Evolutionary conservation across 2,113 vertebrate genomes (phyloP), one percentile per base, ranked within the genome.

Genomic region (Clarias batrachus): DNA sequence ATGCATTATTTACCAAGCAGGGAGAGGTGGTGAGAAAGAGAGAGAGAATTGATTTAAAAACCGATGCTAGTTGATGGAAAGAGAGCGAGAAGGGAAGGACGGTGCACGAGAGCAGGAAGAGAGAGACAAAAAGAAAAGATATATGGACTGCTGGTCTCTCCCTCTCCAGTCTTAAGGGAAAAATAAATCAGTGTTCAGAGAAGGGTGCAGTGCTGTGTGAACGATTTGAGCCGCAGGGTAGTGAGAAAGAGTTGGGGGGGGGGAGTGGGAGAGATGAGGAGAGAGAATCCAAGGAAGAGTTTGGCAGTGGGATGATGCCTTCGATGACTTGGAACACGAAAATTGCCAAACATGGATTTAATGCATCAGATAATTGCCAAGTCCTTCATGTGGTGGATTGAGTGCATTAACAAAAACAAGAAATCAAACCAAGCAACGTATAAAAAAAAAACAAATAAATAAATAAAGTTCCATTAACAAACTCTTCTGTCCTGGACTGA

Each of bases 71-170:
- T 57, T 83, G 76, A 85, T 76, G 52, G 23, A 89, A 52, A 83
- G 60, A 74, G 85, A 74, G 85, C 65, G 83, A 85, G 84, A 86
- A 76, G 37, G 80, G 25, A 12, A 85, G 88, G 86, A 85, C 68
- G 8, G 56, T 52, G 54, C 37, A 54, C 54, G 84, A 86, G 48
- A 65, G 77, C 71, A 79, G 76, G 73, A 84, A 83, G 60, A 79
- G 2, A 85, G 19, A 85, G 65, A 86, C 65, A 57, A 84, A 82
- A 54, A 71, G 66, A 14, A 84, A 88, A 86, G 90, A 92, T 92
- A 92, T 91, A 93, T 90, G 91, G 93, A 91, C 93, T 93, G 91
- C 89, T 93, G 89, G 86, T 81, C 84, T 92, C 91, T 91, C 90
- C 92, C 88, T 76, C 83, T 88, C 16, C 80, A 92, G 89, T 93